A percentile compares a stretch with the other conserved stretches of the same genome.
These are phyloP conservation scores for Nerophis ophidion DNA, from an alignment of 2,113 vertebrate species.

Conservation along the genomic window DNA sequence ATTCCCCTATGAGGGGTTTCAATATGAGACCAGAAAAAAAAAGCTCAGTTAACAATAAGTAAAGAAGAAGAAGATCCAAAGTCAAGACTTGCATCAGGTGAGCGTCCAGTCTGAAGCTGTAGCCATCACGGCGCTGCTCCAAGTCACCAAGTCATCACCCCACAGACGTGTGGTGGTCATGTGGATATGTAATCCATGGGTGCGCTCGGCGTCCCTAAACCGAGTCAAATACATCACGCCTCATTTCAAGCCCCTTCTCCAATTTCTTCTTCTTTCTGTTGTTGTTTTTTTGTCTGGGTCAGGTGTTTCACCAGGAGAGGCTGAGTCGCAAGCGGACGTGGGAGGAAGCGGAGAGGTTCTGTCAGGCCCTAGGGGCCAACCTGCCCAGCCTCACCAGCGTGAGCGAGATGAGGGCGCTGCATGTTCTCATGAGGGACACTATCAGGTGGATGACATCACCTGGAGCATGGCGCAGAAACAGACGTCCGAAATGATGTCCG, in stretches of 20 bases:
- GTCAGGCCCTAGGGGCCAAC: constrained; percentile 83
- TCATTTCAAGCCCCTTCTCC: background rate
- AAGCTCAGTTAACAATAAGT: too few relatives aligned
- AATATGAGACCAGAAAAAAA: too few relatives aligned
- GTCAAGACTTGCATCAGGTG: too few relatives aligned
- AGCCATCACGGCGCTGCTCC: too few relatives aligned
- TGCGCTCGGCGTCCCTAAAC: too few relatives aligned
- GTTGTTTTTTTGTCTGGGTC: constrained; percentile 1
- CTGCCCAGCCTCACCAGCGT: constrained; percentile 80
- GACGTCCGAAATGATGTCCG: background rate
- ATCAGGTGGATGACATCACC: constrained; percentile 74
- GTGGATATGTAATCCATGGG: too few relatives aligned
- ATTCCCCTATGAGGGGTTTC: too few relatives aligned
- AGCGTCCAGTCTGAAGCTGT: too few relatives aligned
- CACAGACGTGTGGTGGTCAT: too few relatives aligned
- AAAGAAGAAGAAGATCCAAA: too few relatives aligned
- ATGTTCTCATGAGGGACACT: constrained; percentile 71
- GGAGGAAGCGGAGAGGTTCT: constrained; percentile 91
- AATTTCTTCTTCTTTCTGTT: background rate
- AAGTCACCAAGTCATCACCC: too few relatives aligned
- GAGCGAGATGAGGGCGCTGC: constrained; percentile 74
- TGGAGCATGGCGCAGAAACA: background rate
- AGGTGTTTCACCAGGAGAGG: constrained; percentile 88
- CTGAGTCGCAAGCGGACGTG: constrained; percentile 85
- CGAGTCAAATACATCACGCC: background rate